phyloP scores from a whole-genome alignment of 2,888 invertebrate genomes.

The Sinohyriopsis cumingii region DNA sequence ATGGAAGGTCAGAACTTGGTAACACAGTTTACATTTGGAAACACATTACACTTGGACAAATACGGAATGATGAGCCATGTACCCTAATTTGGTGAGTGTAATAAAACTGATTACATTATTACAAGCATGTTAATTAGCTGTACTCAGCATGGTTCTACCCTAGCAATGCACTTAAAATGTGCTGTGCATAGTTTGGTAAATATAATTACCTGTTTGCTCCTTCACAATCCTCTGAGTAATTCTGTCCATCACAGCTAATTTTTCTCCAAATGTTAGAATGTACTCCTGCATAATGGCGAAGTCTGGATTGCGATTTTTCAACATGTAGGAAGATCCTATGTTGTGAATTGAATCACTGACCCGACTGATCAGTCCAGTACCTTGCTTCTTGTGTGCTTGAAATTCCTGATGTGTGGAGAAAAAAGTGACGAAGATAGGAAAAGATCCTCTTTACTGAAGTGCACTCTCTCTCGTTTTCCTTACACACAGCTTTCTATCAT shows the following conservation, averaged over 20 bases:
- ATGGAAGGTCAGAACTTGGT: too few relatives aligned
- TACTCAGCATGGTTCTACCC: too few relatives aligned
- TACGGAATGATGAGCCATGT: too few relatives aligned
- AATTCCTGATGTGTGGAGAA: slow-evolving; percentile 75
- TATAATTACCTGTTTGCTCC: slow-evolving; percentile 75
- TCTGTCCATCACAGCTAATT: slow-evolving; percentile 78
- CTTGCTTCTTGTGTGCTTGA: slow-evolving; percentile 77
- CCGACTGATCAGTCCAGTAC: slow-evolving; percentile 76
- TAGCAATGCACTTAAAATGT: too few relatives aligned
- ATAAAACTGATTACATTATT: too few relatives aligned
- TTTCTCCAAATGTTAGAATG: slow-evolving; percentile 77
- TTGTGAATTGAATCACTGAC: slow-evolving; percentile 77
- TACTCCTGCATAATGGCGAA: slow-evolving; percentile 79
- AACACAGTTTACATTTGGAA: too few relatives aligned
- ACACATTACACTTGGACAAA: too few relatives aligned
- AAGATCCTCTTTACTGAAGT: neutral
- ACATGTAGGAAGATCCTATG: slow-evolving; percentile 75
- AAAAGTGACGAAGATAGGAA: slow-evolving; percentile 15
- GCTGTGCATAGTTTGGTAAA: neutral
- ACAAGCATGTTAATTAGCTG: too few relatives aligned
- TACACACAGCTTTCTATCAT: too few relatives aligned
- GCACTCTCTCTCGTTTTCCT: too few relatives aligned
- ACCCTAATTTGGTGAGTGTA: too few relatives aligned
- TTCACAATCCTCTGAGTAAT: slow-evolving; percentile 79
- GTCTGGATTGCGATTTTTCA: slow-evolving; percentile 78